Evolutionary conservation across 2,113 vertebrate species (phyloP).

Genomic region (Pituophis catenifer): DNA sequence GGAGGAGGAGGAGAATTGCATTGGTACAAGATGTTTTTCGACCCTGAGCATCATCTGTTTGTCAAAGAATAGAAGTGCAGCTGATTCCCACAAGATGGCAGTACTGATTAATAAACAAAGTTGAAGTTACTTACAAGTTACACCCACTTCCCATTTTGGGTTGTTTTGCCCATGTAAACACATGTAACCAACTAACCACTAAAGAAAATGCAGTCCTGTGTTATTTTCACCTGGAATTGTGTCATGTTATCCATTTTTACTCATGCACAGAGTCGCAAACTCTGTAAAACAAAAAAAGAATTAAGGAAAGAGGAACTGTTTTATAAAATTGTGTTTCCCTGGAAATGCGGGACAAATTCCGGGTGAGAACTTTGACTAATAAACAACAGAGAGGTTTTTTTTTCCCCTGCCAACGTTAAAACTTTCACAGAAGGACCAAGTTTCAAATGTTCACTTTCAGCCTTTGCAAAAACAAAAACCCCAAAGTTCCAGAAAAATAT

Average conservation of each 20-base stretch:
- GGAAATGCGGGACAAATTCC: not conserved
- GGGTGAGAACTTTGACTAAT: not conserved
- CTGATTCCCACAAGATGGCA: constrained; percentile 66
- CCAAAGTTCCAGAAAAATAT: not conserved
- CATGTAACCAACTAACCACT: not conserved
- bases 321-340: not conserved
- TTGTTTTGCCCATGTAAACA: not conserved
- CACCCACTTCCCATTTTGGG: not conserved
- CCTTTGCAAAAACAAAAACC: not conserved
- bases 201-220: not conserved
- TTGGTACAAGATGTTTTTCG: not conserved
- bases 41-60: not conserved
- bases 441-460: not conserved
- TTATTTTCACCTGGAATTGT: constrained; percentile 13
- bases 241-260: not conserved
- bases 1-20: not conserved
- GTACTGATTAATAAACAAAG: constrained; percentile 37
- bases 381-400: not conserved
- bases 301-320: not conserved
- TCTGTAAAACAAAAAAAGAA: not conserved
- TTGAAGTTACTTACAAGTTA: not conserved
- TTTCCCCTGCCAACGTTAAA: not conserved
- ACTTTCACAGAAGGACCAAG: not conserved
- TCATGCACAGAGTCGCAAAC: constrained; percentile 11
- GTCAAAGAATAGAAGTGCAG: constrained; percentile 1